Conservation (phyloP, 37 sponge, comb jelly and placozoan species). For the Crambe crambe region DNA sequence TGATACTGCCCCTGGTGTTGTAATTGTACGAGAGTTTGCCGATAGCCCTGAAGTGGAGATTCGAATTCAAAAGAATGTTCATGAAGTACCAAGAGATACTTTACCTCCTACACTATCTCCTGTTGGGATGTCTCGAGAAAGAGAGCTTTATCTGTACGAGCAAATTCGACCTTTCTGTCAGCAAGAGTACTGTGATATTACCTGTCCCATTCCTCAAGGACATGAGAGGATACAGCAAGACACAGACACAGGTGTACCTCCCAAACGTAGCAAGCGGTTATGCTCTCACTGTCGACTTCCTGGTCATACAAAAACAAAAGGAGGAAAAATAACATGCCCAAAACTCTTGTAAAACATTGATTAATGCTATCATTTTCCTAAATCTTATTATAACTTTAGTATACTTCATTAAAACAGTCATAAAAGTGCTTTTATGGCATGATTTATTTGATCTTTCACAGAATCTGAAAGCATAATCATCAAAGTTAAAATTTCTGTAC, state of each 20-base stretch:
- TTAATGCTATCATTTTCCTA: not conserved
- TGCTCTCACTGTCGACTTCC: constrained; percentile 32
- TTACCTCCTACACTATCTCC: constrained; percentile 5
- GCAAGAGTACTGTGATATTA: not conserved
- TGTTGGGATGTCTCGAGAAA: not conserved
- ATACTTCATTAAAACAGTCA: not conserved
- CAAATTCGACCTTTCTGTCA: constrained; percentile 32
- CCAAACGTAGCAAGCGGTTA: constrained; percentile 20
- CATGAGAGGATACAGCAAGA: not conserved
- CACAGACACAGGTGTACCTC: not conserved
- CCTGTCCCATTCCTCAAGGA: constrained; percentile 25
- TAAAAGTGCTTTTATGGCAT: not conserved
- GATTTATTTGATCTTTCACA: not conserved
- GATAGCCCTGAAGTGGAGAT: not conserved
- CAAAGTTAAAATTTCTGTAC: not conserved
- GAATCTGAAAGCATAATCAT: not conserved
- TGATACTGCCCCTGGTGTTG: not conserved
- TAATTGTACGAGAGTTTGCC: not conserved
- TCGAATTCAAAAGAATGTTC: not conserved
- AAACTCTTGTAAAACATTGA: not conserved
- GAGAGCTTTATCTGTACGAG: constrained; percentile 34
- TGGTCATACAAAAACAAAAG: constrained; percentile 39
- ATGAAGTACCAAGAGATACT: not conserved
- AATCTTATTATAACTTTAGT: not conserved
- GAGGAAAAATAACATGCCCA: constrained; percentile 13